Base-by-base conservation (phyloP, 2,113 vertebrate genomes). In the Rafetus swinhoei region DNA sequence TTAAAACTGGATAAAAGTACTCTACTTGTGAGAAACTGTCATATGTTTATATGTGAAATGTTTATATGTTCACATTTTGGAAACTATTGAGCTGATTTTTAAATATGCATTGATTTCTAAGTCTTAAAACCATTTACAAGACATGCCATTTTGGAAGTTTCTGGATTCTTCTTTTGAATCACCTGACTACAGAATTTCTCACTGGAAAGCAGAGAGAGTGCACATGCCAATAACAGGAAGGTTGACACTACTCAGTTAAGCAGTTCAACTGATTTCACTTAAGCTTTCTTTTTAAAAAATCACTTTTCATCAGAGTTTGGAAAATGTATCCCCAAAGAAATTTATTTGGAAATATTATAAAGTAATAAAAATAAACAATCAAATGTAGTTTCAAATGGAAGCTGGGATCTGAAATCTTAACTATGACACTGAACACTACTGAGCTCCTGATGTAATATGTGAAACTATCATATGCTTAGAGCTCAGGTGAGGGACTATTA, bases 401-500 rank as follows among this genome's bases (percentile, higher is more conserved):
- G 35, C 56, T 90, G 84, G 24, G 83, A 92, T 4, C 87, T 9
- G 53, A 91, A 88, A 4, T 19, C 25, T 85, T 86, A 81, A 53
- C 81, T 86, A 52, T 35, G 39, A 50, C 59, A 82, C 24, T 50
- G 89, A 95, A 14, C 8, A 32, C 50, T 85, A 93, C 65, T 79
- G 92, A 96, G 79, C 45, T 16, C 12, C 39, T 91, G 81, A 79
- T 12, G 9, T 54, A 94, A 95, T 10, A 76, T 12, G 59, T 59
- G 76, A 57, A 85, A 94, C 85, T 88, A 91, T 6, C 88, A 82
- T 9, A 59, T 35, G 35, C 62, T 86, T 56, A 87, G 94, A 85
- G 91, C 92, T 92, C 79, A 90, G n/a, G 74, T 84, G 90, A 54
- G 93, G 35, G 55, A 79, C 16, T 81, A 84, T 82, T 94, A 94